Evolutionary conservation across 2,113 vertebrate genomes (phyloP).

Genomic region (Brienomyrus longianalis): DNA sequence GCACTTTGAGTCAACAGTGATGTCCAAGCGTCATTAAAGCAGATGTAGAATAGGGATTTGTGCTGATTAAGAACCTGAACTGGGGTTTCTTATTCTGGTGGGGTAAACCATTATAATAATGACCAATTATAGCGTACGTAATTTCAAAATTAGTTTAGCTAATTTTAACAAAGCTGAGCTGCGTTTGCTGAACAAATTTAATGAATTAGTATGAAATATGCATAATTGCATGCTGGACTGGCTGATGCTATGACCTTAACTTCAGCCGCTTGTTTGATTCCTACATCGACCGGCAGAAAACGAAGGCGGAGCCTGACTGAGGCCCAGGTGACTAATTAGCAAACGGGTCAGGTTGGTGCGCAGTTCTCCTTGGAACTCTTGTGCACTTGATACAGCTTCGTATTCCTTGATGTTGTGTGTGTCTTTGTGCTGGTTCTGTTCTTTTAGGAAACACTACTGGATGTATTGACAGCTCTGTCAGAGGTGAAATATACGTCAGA

Average conservation of each 20-base stretch:
- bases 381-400: not conserved
- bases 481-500: not conserved
- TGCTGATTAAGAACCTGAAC: not conserved
- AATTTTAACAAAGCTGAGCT: not conserved
- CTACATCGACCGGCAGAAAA: not conserved
- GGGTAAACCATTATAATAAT: not conserved
- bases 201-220: not conserved
- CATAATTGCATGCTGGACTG: not conserved
- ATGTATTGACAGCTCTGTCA: not conserved
- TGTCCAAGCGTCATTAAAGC: not conserved
- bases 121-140: not conserved
- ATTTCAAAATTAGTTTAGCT: not conserved
- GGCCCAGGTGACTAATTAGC: not conserved
- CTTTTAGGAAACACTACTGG: not conserved
- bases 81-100: not conserved
- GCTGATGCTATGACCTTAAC: not conserved
- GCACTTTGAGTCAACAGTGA: not conserved
- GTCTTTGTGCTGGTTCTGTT: not conserved
- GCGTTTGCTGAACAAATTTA: not conserved
- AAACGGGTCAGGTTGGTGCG: not conserved
- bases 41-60: not conserved
- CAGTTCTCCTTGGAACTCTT: not conserved
- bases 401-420: not conserved
- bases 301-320: not conserved
- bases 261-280: not conserved